Conservation (phyloP, 1,140 invertebrate genomes). For the Cataglyphis hispanica region DNA sequence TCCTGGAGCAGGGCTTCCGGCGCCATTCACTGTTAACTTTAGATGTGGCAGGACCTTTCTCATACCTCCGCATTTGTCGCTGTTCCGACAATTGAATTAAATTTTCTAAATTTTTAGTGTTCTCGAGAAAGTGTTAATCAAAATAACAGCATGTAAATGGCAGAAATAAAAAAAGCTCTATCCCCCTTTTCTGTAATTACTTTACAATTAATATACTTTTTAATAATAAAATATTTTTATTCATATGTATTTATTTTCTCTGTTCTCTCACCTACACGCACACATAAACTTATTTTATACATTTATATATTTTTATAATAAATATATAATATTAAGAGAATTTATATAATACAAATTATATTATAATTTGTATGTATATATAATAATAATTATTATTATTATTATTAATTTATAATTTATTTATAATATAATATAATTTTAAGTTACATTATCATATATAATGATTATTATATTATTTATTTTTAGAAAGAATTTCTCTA, state of each 20-base stretch:
- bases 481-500: not conserved
- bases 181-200: not conserved
- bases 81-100: constrained; percentile 27
- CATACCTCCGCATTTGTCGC: constrained; percentile 70
- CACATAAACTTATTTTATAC: no score
- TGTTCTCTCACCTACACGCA: no score
- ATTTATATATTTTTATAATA: not conserved
- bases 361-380: no score
- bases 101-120: not conserved
- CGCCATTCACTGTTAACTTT: constrained; percentile 87
- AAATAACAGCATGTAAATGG: not conserved
- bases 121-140: not conserved
- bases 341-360: no score
- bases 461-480: not conserved
- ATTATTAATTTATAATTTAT: no score
- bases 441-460: not conserved
- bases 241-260: no score
- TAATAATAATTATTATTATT: no score
- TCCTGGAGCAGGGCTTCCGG: constrained; percentile 77
- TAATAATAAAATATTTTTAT: constrained; percentile 3
- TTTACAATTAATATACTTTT: not conserved
- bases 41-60: constrained; percentile 87
- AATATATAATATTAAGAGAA: not conserved
- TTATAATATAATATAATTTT: no score
- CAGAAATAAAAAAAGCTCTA: not conserved